A percentile compares a stretch with the other conserved stretches of the same genome.
Evolutionary conservation across 2,113 vertebrate genomes (phyloP).

Genomic region (Rhagologus leucostigma): DNA sequence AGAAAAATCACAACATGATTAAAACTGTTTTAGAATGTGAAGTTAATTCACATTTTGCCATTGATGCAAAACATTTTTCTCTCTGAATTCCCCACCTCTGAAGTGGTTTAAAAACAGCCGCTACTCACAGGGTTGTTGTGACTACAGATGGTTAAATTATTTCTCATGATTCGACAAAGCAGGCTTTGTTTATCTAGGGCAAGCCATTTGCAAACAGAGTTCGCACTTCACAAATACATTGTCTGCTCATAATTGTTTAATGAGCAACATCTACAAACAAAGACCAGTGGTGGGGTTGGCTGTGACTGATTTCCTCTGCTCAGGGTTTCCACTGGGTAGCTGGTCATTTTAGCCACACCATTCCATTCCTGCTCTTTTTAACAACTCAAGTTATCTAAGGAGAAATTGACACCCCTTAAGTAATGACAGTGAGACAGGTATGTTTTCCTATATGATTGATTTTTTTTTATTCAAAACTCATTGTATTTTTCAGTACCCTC

Average conservation of each 20-base stretch:
- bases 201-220: constrained; percentile 22
- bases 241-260: constrained; percentile 18
- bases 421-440: not conserved
- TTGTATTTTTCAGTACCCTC: not conserved
- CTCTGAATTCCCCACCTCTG: not conserved
- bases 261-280: not conserved
- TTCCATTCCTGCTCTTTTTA: not conserved
- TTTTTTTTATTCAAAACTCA: not conserved
- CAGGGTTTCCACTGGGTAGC: not conserved
- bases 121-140: not conserved
- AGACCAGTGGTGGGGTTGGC: not conserved
- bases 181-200: not conserved
- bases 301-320: not conserved
- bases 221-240: not conserved
- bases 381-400: not conserved
- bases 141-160: constrained; percentile 7
- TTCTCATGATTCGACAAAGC: not conserved
- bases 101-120: not conserved
- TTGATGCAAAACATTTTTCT: not conserved
- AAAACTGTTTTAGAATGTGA: not conserved
- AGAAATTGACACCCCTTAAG: not conserved
- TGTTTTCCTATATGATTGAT: not conserved
- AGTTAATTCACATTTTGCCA: not conserved
- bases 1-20: not conserved
- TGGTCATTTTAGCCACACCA: not conserved